These are phyloP conservation scores for Mobula birostris DNA, from an alignment of 2,113 vertebrate species.

Conservation along the genomic window DNA sequence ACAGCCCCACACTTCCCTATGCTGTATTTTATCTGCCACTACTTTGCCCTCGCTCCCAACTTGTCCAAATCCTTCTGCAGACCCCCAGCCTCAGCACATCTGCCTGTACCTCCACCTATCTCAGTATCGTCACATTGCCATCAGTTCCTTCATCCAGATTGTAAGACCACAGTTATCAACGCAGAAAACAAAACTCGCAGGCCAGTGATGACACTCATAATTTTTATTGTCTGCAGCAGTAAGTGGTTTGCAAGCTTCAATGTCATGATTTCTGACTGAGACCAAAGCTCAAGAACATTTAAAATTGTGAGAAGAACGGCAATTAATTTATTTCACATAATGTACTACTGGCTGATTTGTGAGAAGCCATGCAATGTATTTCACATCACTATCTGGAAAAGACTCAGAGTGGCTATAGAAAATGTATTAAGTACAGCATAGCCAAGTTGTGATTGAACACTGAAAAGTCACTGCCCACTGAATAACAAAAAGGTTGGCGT, in stretches of 20 bases:
- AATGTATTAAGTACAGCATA: not conserved
- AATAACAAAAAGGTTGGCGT: not conserved
- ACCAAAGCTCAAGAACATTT: not conserved
- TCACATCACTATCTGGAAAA: slow-evolving; percentile 9
- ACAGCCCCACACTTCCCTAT: too few species aligned
- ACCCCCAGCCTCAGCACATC: too few species aligned
- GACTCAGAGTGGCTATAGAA: not conserved
- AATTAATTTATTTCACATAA: slow-evolving; percentile 21
- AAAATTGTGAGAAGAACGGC: not conserved
- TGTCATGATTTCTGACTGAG: slow-evolving; percentile 26
- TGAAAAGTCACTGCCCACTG: not conserved
- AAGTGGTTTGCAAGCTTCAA: slow-evolving; percentile 32
- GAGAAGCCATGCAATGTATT: slow-evolving; percentile 22
- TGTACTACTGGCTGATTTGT: not conserved
- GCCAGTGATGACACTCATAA: slow-evolving; percentile 6
- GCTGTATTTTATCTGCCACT: too few species aligned
- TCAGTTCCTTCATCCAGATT: not conserved
- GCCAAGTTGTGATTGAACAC: not conserved
- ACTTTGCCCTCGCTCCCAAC: too few species aligned
- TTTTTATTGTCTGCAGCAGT: slow-evolving; percentile 36
- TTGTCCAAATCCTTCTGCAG: too few species aligned
- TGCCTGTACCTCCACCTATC: too few species aligned
- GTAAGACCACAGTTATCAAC: not conserved
- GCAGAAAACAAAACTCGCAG: not conserved
- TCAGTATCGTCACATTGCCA: too few species aligned